Evolutionary conservation across 2,888 invertebrate genomes (phyloP).

Genomic region (Quadroppia sp.): DNA sequence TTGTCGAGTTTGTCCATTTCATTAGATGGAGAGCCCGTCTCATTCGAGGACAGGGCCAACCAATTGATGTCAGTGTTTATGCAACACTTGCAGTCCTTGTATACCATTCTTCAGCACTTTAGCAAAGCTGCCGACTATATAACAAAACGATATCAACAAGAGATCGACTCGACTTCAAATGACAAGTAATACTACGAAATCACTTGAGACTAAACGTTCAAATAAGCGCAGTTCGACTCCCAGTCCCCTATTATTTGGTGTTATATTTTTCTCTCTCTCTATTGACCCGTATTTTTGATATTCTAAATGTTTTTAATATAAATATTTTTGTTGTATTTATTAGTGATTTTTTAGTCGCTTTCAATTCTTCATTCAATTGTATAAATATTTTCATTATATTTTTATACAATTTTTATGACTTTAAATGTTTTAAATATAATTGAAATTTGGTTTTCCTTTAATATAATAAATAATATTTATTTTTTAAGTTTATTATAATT

Average conservation of each 20-base stretch:
- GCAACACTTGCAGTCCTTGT: conserved; percentile 38
- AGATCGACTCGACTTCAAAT: conserved; percentile 4
- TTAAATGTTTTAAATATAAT: no score
- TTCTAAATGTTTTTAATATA: no score
- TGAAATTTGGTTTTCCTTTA: not conserved
- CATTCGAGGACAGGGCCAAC: conserved; percentile 33
- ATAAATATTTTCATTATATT: no score
- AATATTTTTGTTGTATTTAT: no score
- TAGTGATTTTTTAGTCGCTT: no score
- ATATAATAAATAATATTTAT: not conserved
- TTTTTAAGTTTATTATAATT: not conserved
- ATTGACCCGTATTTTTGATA: no score
- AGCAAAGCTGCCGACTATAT: conserved; percentile 37
- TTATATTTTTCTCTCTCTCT: no score
- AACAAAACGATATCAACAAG: conserved; percentile 38
- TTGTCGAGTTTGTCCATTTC: conserved; percentile 25
- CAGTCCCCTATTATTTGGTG: not conserved
- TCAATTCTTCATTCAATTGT: no score
- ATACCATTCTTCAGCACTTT: conserved; percentile 39
- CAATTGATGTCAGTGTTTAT: conserved; percentile 37
- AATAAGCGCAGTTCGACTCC: not conserved
- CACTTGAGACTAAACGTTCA: not conserved
- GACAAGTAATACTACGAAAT: not conserved
- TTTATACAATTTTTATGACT: no score
- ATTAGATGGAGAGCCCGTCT: conserved; percentile 17